Evolutionary conservation across 2,113 vertebrate genomes (phyloP).

Genomic region (Motacilla alba): DNA sequence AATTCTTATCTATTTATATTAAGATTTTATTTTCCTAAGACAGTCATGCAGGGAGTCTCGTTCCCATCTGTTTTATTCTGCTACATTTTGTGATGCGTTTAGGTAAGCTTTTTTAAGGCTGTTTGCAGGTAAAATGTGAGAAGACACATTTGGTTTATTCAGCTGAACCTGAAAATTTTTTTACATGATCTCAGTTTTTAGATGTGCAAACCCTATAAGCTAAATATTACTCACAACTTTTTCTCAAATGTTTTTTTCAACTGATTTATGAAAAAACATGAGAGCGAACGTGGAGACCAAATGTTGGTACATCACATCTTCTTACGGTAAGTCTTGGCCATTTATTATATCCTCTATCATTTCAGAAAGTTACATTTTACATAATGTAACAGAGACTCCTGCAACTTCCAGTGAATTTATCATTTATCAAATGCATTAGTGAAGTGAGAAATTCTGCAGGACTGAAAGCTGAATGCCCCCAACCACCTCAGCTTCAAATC

Average conservation of each 20-base stretch:
- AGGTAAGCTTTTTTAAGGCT: background rate
- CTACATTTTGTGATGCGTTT: accelerated
- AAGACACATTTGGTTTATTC: background rate
- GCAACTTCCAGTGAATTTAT: background rate
- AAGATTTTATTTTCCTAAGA: background rate
- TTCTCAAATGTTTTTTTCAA: background rate
- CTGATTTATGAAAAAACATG: background rate
- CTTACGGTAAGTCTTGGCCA: background rate
- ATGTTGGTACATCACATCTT: background rate
- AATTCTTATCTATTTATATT: background rate
- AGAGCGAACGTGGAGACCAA: background rate
- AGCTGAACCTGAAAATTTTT: background rate
- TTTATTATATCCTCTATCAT: background rate
- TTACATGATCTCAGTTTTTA: background rate
- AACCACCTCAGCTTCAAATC: background rate
- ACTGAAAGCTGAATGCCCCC: background rate
- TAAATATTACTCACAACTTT: background rate
- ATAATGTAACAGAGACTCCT: accelerated
- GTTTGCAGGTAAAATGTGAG: background rate
- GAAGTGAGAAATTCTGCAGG: background rate
- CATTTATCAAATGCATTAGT: background rate
- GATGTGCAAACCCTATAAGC: background rate
- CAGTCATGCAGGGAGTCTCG: background rate
- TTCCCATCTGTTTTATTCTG: background rate
- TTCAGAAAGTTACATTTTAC: background rate